Evolutionary conservation across 2,113 vertebrate genomes (phyloP).

Genomic region (Lota lota): DNA sequence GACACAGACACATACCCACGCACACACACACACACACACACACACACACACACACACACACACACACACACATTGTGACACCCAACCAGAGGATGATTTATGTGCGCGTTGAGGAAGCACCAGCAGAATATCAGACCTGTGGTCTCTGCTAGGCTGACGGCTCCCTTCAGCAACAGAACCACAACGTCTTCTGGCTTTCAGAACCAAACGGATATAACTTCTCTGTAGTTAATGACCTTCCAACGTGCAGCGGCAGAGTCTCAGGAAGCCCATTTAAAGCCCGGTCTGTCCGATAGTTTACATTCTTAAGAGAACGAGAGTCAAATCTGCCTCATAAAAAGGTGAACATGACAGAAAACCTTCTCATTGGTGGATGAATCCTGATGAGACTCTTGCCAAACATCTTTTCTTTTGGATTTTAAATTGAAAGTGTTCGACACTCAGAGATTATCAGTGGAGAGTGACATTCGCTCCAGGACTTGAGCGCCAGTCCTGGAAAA

Average conservation of each 20-base stretch:
- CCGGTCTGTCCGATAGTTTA: too few species aligned
- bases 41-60: constrained; percentile 1
- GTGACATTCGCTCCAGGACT: constrained; percentile 25
- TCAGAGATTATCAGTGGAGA: constrained; percentile 12
- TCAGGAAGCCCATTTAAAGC: too few species aligned
- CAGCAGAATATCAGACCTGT: too few species aligned
- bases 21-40: too few species aligned
- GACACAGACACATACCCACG: too few species aligned
- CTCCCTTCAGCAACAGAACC: too few species aligned
- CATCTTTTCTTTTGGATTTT: constrained; percentile 1
- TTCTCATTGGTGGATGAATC: constrained; percentile 7
- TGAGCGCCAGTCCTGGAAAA: not conserved
- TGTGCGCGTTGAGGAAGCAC: not conserved
- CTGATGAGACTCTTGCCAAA: constrained; percentile 3
- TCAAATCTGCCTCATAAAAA: not conserved
- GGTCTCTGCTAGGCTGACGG: too few species aligned
- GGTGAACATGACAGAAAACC: not conserved
- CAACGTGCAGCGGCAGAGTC: too few species aligned
- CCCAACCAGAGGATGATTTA: constrained; percentile 15
- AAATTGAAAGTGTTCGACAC: constrained; percentile 35
- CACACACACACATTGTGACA: constrained; percentile 3
- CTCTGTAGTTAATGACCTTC: too few species aligned
- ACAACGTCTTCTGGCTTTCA: too few species aligned
- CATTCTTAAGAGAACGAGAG: not conserved
- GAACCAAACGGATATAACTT: too few species aligned